Base-by-base conservation (phyloP, 2,113 vertebrate genomes). In the Cynoglossus semilaevis region DNA sequence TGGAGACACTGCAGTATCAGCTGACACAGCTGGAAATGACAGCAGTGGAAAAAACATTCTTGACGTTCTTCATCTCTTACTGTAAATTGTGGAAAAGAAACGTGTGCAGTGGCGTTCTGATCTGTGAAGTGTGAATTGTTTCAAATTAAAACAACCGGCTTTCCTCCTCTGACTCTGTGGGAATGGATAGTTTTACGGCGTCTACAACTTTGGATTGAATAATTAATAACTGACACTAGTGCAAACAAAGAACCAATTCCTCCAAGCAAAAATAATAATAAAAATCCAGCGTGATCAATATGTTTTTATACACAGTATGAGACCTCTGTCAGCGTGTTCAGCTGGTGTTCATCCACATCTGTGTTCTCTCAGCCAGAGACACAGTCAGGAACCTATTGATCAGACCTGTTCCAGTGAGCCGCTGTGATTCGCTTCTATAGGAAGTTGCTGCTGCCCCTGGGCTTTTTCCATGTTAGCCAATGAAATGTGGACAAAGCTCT, bases 401-500 rank as follows among this genome's bases (percentile, higher is more conserved):
- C 83, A 50, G 57, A 71, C 63, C 49, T 51, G 54, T 80, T 65
- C 57, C 72, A 81, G 76, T 67, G 69, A 83, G 81, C 72, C 12
- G 63, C 79, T 90, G 81, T 82, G 79, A 89, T 89, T 88, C 76
- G 64, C 81, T 84, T 86, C 72, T 85, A 85, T 72, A 81, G 83
- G 83, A 85, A 83, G 63, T 67, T 58, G 36, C 9, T 52, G 54
- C 41, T 40, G 76, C 89, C 80, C 64, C 41, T 16, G 81, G 89
- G 43, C 69, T 84, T 88, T 91, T 91, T 91, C 90, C 89, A 91
- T 87, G 89, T 91, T 87, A 85, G 67, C 74, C 81, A 83, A 80
- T 81, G 70, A 88, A 83, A 82, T 46, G 52, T 70, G 69, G 52
- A 70, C 69, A 81, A 78, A 75, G 59, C 54, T 76, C 34, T 1